Evolutionary conservation across 2,888 invertebrate species (phyloP).

Genomic region (Taenaris catops): DNA sequence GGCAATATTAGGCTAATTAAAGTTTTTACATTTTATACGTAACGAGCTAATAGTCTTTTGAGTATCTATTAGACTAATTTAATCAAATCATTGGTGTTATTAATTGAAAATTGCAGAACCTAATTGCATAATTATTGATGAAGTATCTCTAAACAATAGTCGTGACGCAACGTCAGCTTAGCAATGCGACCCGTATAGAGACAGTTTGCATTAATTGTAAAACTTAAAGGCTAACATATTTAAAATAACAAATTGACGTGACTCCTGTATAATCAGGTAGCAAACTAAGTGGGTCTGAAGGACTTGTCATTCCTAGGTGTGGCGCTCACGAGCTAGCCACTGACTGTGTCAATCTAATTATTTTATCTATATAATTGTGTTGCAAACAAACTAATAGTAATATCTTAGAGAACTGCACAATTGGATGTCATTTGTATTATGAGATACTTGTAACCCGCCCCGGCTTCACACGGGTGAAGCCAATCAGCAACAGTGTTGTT

Average conservation of each 20-base stretch:
- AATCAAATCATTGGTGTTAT: slow-evolving; percentile 8
- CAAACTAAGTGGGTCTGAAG: slow-evolving; percentile 56
- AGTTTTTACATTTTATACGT: slow-evolving; percentile 7
- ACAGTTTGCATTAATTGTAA: slow-evolving; percentile 42
- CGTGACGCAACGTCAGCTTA: slow-evolving; percentile 17
- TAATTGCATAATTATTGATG: slow-evolving; percentile 16
- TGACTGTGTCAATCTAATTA: slow-evolving; percentile 29
- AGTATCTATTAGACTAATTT: slow-evolving; percentile 9
- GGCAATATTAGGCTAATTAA: slow-evolving; percentile 11
- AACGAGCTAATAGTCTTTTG: slow-evolving; percentile 7
- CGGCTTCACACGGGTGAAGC: too few species aligned
- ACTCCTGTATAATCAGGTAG: slow-evolving; percentile 44
- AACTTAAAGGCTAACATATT: slow-evolving; percentile 55
- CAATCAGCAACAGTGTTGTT: slow-evolving; percentile 1
- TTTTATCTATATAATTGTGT: slow-evolving; percentile 42
- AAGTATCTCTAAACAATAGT: slow-evolving; percentile 18
- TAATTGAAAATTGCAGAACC: slow-evolving; percentile 13
- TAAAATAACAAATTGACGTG: slow-evolving; percentile 63
- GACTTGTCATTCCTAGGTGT: slow-evolving; percentile 54
- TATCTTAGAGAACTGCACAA: slow-evolving; percentile 29
- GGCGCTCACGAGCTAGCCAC: slow-evolving; percentile 59
- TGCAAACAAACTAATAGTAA: slow-evolving; percentile 17
- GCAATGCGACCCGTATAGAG: slow-evolving; percentile 24
- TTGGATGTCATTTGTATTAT: slow-evolving; percentile 24
- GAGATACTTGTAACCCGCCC: too few species aligned